Base-by-base conservation (phyloP, 2,113 vertebrate genomes). In the Aptenodytes patagonicus region DNA sequence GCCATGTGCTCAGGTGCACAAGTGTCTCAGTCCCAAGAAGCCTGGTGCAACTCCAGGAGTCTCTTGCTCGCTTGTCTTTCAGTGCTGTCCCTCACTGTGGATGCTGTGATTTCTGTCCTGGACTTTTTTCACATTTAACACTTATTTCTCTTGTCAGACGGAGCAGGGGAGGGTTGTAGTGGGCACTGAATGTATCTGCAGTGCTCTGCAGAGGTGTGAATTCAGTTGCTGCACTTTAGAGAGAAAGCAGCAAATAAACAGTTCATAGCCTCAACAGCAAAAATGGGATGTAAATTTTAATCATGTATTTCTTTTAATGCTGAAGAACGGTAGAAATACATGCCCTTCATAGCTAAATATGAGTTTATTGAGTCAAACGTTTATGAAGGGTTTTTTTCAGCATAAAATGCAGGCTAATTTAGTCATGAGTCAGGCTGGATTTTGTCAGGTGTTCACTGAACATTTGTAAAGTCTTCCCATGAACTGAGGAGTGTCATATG, bases 371-470 rank as follows among this genome's bases (percentile, higher is more conserved):
- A 89, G 86, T 65, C 86, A 91, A 95, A 79, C 34, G 9, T 72
- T 51, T 31, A 11, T 32, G 38, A 66, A 75, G 24, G 61, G 11
- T 1, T 13, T 58, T 90, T 84, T 75, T 31, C 68, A 85, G 92
- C 83, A 83, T 91, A 91, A 94, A 96, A 95, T 90, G 51, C 79
- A 32, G 86, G 96, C 77, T 96, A 94, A 97, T 96, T 93, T 86
- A 91, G 95, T 83, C 90, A 29, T 91, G 96, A 97, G 96, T 97
- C 97, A 97, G 91, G 82, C 95, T 95, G 94, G 77, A 28, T 96
- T 97, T 87, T 95, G 94, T 97, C 97, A 96, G 95, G 96, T 97
- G 94, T 46, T 97, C 95, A 93, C 54, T 87, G 97, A 98, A 80
- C 88, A 68, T 94, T 97, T 90, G 93, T 87, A 72, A 88, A 97